phyloP scores from a whole-genome alignment of 1,140 invertebrate genomes.

The Formica selysi region DNA sequence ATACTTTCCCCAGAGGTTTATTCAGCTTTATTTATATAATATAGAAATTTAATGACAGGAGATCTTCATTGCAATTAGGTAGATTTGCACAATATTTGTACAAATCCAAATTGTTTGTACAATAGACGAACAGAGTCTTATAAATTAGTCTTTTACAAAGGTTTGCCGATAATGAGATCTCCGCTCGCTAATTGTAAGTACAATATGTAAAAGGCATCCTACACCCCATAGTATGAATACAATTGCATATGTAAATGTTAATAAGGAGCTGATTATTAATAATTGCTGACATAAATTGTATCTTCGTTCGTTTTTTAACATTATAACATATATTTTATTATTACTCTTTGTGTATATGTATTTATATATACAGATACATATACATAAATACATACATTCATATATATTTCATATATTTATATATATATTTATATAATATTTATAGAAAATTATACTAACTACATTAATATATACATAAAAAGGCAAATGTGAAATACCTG shows the following conservation, averaged over 20 bases:
- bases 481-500: slow-evolving; percentile 86
- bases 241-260: slow-evolving; percentile 77
- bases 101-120: slow-evolving; percentile 78
- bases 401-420: slow-evolving; percentile 59
- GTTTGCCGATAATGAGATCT: slow-evolving; percentile 79
- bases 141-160: slow-evolving; percentile 75
- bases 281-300: slow-evolving; percentile 73
- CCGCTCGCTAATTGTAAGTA: slow-evolving; percentile 77
- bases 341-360: slow-evolving; percentile 74
- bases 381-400: slow-evolving; percentile 70
- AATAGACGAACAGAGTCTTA: slow-evolving; percentile 70
- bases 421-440: slow-evolving; percentile 74
- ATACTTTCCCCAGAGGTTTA: slow-evolving; percentile 82
- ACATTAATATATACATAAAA: slow-evolving; percentile 85
- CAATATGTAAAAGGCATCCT: slow-evolving; percentile 81
- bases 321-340: slow-evolving; percentile 74
- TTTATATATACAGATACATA: slow-evolving; percentile 74
- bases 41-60: slow-evolving; percentile 82
- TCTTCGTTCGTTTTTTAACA: slow-evolving; percentile 69
- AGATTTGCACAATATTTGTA: slow-evolving; percentile 56
- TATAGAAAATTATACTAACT: slow-evolving; percentile 86
- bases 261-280: slow-evolving; percentile 77
- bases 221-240: slow-evolving; percentile 80
- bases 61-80: slow-evolving; percentile 74
- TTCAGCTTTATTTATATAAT: slow-evolving; percentile 84